phyloP scores from a whole-genome alignment of 2,888 invertebrate species.

The Malthinus seriepunctatus region DNA sequence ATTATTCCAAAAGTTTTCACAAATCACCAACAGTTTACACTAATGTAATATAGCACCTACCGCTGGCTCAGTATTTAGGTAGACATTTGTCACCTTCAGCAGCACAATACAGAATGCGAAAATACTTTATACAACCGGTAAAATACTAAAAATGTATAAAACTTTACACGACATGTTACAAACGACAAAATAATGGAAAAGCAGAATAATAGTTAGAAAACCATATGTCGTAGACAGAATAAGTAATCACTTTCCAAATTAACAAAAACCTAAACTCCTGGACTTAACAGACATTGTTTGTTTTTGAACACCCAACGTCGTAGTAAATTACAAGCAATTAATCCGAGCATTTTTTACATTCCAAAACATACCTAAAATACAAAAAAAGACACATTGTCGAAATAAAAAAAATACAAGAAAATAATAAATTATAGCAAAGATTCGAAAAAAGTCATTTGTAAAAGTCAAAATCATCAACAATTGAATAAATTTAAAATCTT shows the following conservation, averaged over 20 bases:
- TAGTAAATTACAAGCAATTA: conserved; percentile 3
- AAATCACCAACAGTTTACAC: too few relatives aligned
- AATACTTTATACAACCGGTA: background rate
- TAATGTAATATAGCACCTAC: too few relatives aligned
- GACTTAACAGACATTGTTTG: background rate
- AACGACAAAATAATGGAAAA: conserved; percentile 11
- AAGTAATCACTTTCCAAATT: conserved; percentile 7
- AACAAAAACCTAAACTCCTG: conserved; percentile 2
- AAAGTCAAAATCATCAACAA: conserved; percentile 8
- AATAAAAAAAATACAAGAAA: conserved; percentile 3
- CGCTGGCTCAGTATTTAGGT: background rate
- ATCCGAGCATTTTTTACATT: background rate
- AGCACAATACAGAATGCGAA: background rate
- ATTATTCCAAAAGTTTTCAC: too few relatives aligned
- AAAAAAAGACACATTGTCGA: too few relatives aligned
- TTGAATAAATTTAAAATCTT: conserved; percentile 10
- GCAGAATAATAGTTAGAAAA: conserved; percentile 7
- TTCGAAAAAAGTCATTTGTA: conserved; percentile 9
- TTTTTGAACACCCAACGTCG: background rate
- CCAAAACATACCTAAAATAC: background rate
- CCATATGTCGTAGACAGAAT: conserved; percentile 10
- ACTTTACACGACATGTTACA: conserved; percentile 5
- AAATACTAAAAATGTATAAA: conserved; percentile 3
- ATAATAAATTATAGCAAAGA: conserved; percentile 12
- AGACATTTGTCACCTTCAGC: background rate